Evolutionary conservation across 2,797 vertebrate species (phyloP).

Genomic region (Emydoidea blandingii): DNA sequence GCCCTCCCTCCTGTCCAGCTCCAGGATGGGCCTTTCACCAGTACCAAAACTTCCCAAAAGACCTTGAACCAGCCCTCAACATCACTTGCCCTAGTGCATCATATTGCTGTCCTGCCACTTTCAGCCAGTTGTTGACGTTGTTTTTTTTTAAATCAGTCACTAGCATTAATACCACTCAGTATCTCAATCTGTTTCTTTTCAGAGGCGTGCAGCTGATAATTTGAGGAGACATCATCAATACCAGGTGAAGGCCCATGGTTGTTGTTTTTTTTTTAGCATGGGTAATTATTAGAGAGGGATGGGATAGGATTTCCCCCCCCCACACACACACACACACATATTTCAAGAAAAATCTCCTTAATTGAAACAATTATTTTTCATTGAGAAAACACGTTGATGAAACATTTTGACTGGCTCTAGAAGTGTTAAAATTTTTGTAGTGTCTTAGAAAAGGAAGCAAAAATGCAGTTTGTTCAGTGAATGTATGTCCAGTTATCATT

Average conservation of each 20-base stretch:
- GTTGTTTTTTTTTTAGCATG: neutral
- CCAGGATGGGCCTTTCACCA: slow-evolving; percentile 5
- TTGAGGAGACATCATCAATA: slow-evolving; percentile 93
- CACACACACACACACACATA: neutral
- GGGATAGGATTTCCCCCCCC: fast-evolving
- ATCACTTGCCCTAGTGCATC: neutral
- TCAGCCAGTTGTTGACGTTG: neutral
- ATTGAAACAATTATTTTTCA: neutral
- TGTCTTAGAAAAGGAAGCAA: neutral
- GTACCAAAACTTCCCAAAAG: neutral
- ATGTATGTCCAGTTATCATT: neutral
- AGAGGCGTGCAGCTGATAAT: slow-evolving; percentile 94
- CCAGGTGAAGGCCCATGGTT: slow-evolving; percentile 84
- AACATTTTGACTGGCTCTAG: neutral
- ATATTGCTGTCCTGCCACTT: neutral
- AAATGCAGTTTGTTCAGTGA: neutral
- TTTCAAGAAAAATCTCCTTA: neutral
- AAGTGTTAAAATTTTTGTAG: neutral
- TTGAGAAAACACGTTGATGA: neutral
- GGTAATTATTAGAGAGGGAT: neutral
- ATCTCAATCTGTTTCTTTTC: slow-evolving; percentile 46
- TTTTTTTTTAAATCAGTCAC: neutral
- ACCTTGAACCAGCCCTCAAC: neutral
- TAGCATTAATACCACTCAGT: neutral
- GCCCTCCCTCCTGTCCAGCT: neutral